Conservation (phyloP, 2,113 vertebrate genomes). For the Pterophyllum scalare region DNA sequence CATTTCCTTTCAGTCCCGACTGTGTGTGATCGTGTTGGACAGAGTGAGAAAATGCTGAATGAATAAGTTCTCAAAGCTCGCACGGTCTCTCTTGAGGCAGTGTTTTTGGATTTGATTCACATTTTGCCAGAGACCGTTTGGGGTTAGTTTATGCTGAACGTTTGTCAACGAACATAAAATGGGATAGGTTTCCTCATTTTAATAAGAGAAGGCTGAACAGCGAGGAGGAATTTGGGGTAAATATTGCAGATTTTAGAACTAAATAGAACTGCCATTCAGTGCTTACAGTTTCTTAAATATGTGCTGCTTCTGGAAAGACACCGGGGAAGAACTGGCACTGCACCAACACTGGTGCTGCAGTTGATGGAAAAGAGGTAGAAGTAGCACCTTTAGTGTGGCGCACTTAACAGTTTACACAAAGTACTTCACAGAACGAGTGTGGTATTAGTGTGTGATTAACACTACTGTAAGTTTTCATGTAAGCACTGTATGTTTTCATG, state of each 20-base stretch:
- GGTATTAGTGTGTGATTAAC: neutral
- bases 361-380: neutral
- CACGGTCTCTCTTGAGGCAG: neutral
- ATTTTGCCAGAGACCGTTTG: neutral
- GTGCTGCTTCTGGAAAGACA: neutral
- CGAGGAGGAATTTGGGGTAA: too few relatives aligned
- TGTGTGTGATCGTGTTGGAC: neutral
- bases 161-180: neutral
- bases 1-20: neutral
- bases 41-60: neutral
- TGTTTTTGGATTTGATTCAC: neutral
- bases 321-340: neutral
- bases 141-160: neutral
- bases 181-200: neutral
- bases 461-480: too few relatives aligned
- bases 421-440: neutral
- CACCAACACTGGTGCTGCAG: neutral
- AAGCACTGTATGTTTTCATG: constrained; percentile 59
- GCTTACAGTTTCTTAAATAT: neutral
- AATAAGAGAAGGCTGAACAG: neutral
- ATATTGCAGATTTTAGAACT: neutral
- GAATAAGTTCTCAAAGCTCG: neutral
- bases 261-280: neutral
- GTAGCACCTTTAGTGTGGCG: neutral
- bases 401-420: neutral